Evolutionary conservation across 2,888 invertebrate species (phyloP).

Genomic region (Eupithecia vulgata): DNA sequence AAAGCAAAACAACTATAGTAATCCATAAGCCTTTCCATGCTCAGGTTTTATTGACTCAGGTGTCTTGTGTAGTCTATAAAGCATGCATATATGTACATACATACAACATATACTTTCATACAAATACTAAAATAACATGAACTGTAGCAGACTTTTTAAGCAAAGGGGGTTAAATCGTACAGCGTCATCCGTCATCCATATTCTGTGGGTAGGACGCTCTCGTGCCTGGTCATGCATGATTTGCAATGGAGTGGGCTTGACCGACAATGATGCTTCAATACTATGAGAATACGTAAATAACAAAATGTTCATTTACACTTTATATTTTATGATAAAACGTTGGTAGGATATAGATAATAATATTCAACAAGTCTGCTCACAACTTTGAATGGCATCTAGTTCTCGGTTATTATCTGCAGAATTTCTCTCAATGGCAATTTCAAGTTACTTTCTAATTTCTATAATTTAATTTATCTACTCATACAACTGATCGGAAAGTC

Average conservation of each 20-base stretch:
- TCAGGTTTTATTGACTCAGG: slow-evolving; percentile 24
- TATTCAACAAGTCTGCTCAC: background rate
- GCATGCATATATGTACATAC: background rate
- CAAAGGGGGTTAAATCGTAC: background rate
- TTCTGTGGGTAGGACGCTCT: background rate
- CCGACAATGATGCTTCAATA: background rate
- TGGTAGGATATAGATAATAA: background rate
- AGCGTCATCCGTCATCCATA: background rate
- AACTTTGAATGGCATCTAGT: slow-evolving; percentile 1
- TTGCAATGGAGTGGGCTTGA: background rate
- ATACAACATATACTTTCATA: background rate
- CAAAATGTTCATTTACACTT: background rate
- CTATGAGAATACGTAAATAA: background rate
- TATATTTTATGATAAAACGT: background rate
- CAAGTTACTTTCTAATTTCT: slow-evolving; percentile 29
- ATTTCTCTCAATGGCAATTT: slow-evolving; percentile 30
- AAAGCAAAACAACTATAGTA: background rate
- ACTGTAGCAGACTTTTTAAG: background rate
- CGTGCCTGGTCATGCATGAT: slow-evolving; percentile 5
- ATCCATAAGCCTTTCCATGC: slow-evolving; percentile 8
- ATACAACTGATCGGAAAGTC: background rate
- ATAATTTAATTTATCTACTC: slow-evolving; percentile 12
- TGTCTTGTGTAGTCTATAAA: slow-evolving; percentile 12
- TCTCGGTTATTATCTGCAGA: slow-evolving; percentile 7
- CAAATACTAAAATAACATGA: background rate